Percentiles rank a stretch among this genome's conserved stretches.
These are phyloP conservation scores for Neopelma chrysocephalum DNA, from an alignment of 2,797 vertebrate species.

Conservation along the genomic window DNA sequence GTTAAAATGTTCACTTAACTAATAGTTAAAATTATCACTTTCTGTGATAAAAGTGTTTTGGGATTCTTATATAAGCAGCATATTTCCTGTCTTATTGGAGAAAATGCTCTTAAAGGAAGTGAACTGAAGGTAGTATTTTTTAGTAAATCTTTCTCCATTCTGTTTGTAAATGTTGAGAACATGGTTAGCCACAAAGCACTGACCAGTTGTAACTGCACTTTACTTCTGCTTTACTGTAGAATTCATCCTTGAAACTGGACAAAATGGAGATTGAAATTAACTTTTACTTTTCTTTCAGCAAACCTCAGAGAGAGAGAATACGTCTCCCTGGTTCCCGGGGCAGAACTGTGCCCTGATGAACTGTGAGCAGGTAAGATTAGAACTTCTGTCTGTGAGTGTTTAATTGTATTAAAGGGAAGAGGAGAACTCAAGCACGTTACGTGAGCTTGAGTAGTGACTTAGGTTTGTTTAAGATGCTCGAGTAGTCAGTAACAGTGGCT, in stretches of 20 bases:
- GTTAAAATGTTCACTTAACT: not conserved
- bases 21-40: not conserved
- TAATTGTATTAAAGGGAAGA: not conserved
- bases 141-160: not conserved
- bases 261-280: not conserved
- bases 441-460: not conserved
- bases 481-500: not conserved
- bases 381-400: not conserved
- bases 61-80: not conserved
- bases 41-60: not conserved
- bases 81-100: not conserved
- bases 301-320: conserved; percentile 53
- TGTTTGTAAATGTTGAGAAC: not conserved
- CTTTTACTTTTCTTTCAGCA: conserved; percentile 37
- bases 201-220: not conserved
- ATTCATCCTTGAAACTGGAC: not conserved
- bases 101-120: not conserved
- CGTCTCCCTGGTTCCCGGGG: conserved; percentile 51
- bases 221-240: not conserved
- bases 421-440: not conserved
- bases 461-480: not conserved
- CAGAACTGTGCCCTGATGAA: conserved; percentile 69
- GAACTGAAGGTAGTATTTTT: not conserved
- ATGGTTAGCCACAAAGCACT: not conserved
- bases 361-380: conserved; percentile 61